phyloP scores from a whole-genome alignment of 2,888 invertebrate genomes.

The Lasioglossum marginatum region DNA sequence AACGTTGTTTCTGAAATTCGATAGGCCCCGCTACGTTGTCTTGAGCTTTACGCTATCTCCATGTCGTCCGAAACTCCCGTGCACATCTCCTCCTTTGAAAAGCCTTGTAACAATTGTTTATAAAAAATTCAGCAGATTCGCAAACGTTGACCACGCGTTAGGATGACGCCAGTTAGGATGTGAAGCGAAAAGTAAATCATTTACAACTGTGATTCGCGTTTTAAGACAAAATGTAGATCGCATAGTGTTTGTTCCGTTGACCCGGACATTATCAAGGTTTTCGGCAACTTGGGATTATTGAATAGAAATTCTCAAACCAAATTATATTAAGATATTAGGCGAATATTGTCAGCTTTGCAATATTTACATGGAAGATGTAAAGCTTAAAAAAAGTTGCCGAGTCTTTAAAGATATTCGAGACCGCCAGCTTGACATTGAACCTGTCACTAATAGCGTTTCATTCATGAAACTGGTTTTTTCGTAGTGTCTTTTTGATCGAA shows the following conservation, averaged over 20 bases:
- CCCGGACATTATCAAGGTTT: neutral
- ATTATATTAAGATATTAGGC: neutral
- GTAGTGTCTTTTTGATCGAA: neutral
- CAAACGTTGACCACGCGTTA: neutral
- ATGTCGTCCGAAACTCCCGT: neutral
- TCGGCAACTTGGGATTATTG: neutral
- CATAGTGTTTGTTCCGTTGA: neutral
- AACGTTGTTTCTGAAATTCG: conserved; percentile 40
- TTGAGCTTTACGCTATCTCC: too few relatives aligned
- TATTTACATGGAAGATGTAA: neutral
- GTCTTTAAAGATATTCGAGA: neutral
- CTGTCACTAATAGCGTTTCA: neutral
- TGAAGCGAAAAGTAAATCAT: neutral
- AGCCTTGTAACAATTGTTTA: neutral
- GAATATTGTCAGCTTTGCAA: neutral
- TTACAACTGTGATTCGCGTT: neutral
- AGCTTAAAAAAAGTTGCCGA: neutral
- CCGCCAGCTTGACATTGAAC: neutral
- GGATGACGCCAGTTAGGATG: neutral
- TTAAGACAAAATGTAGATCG: neutral
- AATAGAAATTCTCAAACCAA: neutral
- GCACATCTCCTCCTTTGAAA: neutral
- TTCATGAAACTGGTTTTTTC: neutral
- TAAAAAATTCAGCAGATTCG: neutral
- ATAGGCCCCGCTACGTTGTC: conserved; percentile 4